phyloP scores from a whole-genome alignment of 2,113 vertebrate genomes.

The Leucoraja erinaceus region DNA sequence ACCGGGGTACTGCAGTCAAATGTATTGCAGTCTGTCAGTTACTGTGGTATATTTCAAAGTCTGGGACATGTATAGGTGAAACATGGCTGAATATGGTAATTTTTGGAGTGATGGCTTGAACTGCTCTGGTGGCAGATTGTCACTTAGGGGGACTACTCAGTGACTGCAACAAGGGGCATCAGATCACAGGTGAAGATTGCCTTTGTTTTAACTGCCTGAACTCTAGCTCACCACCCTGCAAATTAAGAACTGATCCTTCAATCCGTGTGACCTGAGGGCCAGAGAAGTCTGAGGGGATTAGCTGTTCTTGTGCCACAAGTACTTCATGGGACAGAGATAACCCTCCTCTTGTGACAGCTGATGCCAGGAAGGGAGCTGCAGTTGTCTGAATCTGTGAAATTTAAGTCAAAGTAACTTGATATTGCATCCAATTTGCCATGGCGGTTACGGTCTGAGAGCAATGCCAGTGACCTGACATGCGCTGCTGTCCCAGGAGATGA shows the following conservation, averaged over 20 bases:
- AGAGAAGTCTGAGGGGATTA: background rate
- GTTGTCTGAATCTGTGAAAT: background rate
- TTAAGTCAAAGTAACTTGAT: background rate
- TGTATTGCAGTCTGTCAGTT: background rate
- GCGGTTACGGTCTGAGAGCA: background rate
- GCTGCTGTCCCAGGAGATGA: background rate
- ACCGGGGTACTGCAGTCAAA: too few relatives aligned
- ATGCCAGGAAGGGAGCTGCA: background rate
- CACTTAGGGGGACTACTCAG: background rate
- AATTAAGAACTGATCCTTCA: background rate
- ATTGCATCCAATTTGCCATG: background rate
- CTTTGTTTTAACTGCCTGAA: background rate
- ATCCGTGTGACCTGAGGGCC: background rate
- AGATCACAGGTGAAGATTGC: background rate
- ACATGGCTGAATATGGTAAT: background rate
- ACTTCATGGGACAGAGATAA: background rate
- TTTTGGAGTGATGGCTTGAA: background rate
- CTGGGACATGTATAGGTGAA: background rate
- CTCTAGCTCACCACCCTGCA: background rate
- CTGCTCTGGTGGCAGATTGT: background rate
- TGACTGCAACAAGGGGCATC: background rate
- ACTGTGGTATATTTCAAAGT: background rate
- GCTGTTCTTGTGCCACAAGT: background rate
- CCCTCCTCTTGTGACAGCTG: background rate
- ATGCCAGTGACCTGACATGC: background rate